Conservation (phyloP, 2,797 vertebrate genomes). For the Anisognathus igniventris region DNA sequence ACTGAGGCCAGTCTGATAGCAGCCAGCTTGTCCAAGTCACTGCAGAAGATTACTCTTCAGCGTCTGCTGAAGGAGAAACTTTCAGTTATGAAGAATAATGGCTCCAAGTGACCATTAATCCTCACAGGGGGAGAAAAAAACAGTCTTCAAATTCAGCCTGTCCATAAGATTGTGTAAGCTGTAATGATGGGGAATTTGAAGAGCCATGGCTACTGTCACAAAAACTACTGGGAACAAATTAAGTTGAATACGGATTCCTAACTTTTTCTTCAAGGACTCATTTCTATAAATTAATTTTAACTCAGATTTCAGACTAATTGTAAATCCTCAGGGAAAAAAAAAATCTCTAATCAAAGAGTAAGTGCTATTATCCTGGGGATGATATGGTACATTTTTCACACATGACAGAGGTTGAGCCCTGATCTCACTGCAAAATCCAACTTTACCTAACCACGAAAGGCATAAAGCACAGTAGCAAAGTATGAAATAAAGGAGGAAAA, state of each 20-base stretch:
- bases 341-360: constrained; percentile 25
- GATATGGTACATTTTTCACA: constrained; percentile 49
- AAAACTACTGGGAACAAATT: neutral
- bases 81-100: constrained; percentile 29
- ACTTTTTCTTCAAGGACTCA: constrained; percentile 30
- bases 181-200: neutral
- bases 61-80: constrained; percentile 51
- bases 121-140: neutral
- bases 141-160: constrained; percentile 1
- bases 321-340: constrained; percentile 1
- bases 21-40: constrained; percentile 4
- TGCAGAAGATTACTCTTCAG: constrained; percentile 44
- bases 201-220: neutral
- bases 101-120: constrained; percentile 19
- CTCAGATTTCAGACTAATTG: constrained; percentile 25
- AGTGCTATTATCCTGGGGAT: constrained; percentile 13
- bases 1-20: neutral
- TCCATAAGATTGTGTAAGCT: neutral
- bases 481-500: neutral
- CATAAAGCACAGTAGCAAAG: neutral
- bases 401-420: constrained; percentile 39
- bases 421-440: constrained; percentile 21
- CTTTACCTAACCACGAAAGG: neutral
- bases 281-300: constrained; percentile 40
- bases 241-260: neutral